Evolutionary conservation across 2,888 invertebrate genomes (phyloP), one percentile per base, ranked within the genome.

Genomic region (Drosophila acutilabella): DNA sequence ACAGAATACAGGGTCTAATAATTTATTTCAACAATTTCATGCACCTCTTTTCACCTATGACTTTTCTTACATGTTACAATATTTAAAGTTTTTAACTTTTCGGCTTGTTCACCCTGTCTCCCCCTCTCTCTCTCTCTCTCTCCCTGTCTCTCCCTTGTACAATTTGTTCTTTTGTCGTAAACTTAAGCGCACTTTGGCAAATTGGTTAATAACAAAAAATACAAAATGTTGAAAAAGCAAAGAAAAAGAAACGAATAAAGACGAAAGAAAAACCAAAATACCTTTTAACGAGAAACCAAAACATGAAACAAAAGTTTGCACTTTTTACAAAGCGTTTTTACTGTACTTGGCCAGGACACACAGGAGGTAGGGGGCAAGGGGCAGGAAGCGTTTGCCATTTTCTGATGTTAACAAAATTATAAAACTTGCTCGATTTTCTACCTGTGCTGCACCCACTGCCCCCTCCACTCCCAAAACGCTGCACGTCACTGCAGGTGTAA

Each of bases 141-240:
- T 36, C 10, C 16, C 2, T 36, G n/a, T 30, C 14, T 13, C 47
- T n/a, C 60, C 40, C 48, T 16, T 30, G 16, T 26, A 30, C 61
- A 41, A 45, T 41, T 61, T 38, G 16, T 18, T 30, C 26, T 50
- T 67, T 79, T 88, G 77, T 77, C 69, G 57, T 47, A 71, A 83
- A 83, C 80, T 83, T 83, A 76, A 88, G 65, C 74, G 77, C 87
- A 86, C 89, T 89, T 86, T 83, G 66, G 71, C 71, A 83, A 88
- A 86, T 88, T 88, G 87, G 78, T 87, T 77, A 83, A 83, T 78
- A 80, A 71, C 70, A 80, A 70, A 87, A 51, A 59, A 61, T 30
- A 30, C 30, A 30, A 30, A 30, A 30, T 30, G 30, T 30, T 30
- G 8, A 62, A 36, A 36, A 36, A 11, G 8, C 2, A 36, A 36